These are phyloP conservation scores for Antheraea pernyi DNA, from an alignment of 1,140 invertebrate species.

Conservation along the genomic window DNA sequence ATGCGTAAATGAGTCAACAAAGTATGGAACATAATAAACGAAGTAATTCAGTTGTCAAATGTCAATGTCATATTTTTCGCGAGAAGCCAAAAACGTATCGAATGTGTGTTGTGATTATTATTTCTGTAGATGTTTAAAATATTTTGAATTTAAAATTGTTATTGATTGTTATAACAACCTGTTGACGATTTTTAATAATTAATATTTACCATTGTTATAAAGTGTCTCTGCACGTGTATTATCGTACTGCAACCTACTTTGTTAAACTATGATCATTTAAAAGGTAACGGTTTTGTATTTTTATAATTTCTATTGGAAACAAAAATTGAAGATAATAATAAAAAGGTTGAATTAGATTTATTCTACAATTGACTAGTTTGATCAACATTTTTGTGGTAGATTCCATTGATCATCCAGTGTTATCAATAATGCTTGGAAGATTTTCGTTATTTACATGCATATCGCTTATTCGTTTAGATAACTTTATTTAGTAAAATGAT, in stretches of 20 bases:
- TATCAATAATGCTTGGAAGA: background rate
- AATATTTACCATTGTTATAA: constrained; percentile 48
- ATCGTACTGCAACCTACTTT: constrained; percentile 60
- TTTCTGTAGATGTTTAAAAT: constrained; percentile 54
- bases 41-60: constrained; percentile 20
- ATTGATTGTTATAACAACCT: constrained; percentile 42
- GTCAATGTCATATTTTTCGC: constrained; percentile 46
- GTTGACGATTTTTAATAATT: constrained; percentile 51
- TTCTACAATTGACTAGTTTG: background rate
- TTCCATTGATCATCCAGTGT: background rate
- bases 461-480: background rate
- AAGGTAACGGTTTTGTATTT: constrained; percentile 68
- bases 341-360: too few relatives aligned
- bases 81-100: constrained; percentile 41
- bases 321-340: background rate
- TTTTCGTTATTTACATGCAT: background rate
- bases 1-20: background rate
- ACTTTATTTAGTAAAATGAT: background rate
- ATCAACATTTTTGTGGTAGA: background rate
- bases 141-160: constrained; percentile 54
- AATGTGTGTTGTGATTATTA: constrained; percentile 65
- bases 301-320: constrained; percentile 30
- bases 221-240: constrained; percentile 46
- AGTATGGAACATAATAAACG: background rate
- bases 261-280: constrained; percentile 64